Evolutionary conservation across 2,888 invertebrate genomes (phyloP), one percentile per base, ranked within the genome.

Genomic region (Volucella inanis): DNA sequence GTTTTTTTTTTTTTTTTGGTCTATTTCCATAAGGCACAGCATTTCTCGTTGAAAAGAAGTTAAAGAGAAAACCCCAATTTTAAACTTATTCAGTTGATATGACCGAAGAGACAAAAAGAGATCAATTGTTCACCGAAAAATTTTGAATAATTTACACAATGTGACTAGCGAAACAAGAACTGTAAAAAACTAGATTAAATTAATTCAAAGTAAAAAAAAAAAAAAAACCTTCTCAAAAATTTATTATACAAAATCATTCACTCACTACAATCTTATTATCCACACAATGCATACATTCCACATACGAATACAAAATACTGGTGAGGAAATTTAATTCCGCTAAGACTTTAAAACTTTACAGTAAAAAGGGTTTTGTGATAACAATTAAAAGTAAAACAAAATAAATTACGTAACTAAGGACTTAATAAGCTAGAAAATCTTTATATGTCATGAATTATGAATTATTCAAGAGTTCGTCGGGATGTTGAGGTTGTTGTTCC

Each of bases 241-340:
- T 50, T 67, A 67, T 52, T 54, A 45, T 14, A 62, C 22, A 65
- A 55, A 15, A 14, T 43, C 65, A 59, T 39, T 65, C 70, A 65
- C 22, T 15, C 71, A 50, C 39, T 45, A 50, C 15, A 31, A 43
- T 61, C 57, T 67, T 64, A 55, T 45, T 12, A 70, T 70, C 12
- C 62, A 50, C 64, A 68, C 49, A 61, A 38, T 45, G 8, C 75
- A 77, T 49, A 22, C 71, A 18, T 43, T 61, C 38, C 71, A 77
- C 77, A 67, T 39, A 61, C 71, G 52, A 77, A 61, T 61, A 67
- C 61, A 65, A 59, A 84, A 84, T 84, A 84, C 84, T 84, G 84
- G 71, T 45, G 65, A 75, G 75, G 71, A 67, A 67, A 15, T 61
- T 2, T 38, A 22, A 14, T 71, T 75, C 79, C 65, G 45, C 68